These are phyloP conservation scores for Rattus norvegicus DNA, from an alignment of 2,113 vertebrate genomes.

Conservation along the genomic window DNA sequence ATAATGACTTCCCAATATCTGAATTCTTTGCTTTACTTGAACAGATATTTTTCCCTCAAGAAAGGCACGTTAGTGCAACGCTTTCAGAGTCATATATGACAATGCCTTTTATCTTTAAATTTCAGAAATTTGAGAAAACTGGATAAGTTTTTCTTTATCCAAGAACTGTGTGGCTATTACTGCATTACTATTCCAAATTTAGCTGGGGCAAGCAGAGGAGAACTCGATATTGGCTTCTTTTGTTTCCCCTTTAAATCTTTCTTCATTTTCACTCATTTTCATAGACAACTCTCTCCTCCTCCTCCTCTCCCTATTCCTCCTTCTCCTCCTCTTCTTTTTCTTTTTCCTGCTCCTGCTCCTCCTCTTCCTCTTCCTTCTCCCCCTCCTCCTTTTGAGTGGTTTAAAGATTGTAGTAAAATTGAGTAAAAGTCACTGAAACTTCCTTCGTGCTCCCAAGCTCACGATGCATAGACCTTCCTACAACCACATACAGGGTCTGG, in stretches of 20 bases:
- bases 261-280: not conserved
- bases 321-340: not conserved
- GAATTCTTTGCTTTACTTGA: not conserved
- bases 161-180: not conserved
- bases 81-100: not conserved
- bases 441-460: not conserved
- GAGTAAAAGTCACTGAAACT: not conserved
- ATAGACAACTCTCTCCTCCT: not conserved
- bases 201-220: not conserved
- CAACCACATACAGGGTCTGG: not conserved
- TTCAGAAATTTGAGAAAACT: not conserved
- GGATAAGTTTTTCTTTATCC: not conserved
- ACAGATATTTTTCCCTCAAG: not conserved
- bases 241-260: not conserved
- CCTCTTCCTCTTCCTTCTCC: not conserved
- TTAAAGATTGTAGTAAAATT: not conserved
- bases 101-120: conserved; percentile 20
- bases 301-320: not conserved
- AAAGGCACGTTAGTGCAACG: not conserved
- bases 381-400: not conserved
- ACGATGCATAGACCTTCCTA: too few relatives aligned
- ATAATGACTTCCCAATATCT: not conserved
- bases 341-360: not conserved
- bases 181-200: not conserved
- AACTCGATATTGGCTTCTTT: not conserved